Conservation (phyloP, 2,797 vertebrate genomes). For the Gallirallus australis region DNA sequence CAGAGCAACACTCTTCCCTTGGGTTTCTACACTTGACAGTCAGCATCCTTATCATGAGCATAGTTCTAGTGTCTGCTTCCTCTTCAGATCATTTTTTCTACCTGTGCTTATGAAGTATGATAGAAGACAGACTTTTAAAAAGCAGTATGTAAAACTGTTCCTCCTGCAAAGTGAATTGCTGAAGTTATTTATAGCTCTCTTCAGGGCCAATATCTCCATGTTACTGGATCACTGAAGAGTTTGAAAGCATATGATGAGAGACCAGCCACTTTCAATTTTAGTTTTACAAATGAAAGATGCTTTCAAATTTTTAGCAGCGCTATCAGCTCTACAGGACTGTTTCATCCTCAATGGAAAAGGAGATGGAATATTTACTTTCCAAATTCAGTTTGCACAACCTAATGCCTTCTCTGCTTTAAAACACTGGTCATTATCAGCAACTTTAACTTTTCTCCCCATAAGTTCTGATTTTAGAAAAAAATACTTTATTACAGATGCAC, state of each 20-base stretch:
- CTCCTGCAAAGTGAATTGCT: not conserved
- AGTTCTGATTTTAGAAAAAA: not conserved
- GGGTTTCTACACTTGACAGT: not conserved
- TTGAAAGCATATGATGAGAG: not conserved
- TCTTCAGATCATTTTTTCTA: not conserved
- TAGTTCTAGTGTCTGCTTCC: not conserved
- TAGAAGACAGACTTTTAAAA: not conserved
- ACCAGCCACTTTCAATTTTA: not conserved
- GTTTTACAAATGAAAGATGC: not conserved
- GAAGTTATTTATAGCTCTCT: not conserved
- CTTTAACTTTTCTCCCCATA: not conserved
- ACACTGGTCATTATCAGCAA: not conserved
- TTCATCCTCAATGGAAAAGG: not conserved
- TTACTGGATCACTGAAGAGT: not conserved
- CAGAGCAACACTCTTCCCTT: not conserved
- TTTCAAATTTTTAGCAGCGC: not conserved
- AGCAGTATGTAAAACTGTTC: not conserved
- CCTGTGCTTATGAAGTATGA: not conserved
- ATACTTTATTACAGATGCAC: not conserved
- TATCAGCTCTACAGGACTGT: not conserved
- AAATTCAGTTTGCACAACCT: not conserved
- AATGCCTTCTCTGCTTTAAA: not conserved
- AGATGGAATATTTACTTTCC: not conserved
- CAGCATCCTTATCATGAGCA: not conserved
- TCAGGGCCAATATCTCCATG: not conserved